A percentile compares a stretch with the other conserved stretches of the same genome.
Conservation (phyloP, 2,888 invertebrate species). For the Melinaea marsaeus region DNA sequence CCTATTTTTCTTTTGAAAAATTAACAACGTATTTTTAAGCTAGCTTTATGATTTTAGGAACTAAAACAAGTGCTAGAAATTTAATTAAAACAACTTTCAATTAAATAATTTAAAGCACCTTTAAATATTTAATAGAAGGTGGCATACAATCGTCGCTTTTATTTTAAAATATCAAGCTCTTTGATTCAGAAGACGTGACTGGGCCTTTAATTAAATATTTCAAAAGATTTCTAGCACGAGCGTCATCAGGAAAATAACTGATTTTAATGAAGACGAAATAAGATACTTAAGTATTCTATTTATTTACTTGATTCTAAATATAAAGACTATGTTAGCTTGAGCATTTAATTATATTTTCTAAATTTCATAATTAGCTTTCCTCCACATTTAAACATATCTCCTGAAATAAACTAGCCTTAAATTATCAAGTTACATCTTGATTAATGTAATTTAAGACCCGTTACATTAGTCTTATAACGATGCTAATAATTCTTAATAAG, state of each 20-base stretch:
- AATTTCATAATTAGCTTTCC: too few species aligned
- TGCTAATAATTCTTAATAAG: slow-evolving; percentile 55
- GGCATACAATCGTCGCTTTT: slow-evolving; percentile 29
- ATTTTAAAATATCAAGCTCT: slow-evolving; percentile 32
- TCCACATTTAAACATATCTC: too few species aligned
- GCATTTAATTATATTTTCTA: too few species aligned
- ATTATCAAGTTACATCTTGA: too few species aligned
- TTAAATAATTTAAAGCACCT: not conserved
- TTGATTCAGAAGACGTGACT: slow-evolving; percentile 36
- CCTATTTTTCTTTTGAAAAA: too few species aligned
- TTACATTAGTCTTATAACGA: slow-evolving; percentile 19
- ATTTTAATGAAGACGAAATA: slow-evolving; percentile 33
- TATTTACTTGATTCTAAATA: not conserved
- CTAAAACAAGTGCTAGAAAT: too few species aligned
- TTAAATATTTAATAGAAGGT: slow-evolving; percentile 35
- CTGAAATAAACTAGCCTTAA: too few species aligned
- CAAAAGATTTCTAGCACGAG: slow-evolving; percentile 27
- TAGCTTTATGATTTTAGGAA: too few species aligned
- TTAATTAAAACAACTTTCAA: too few species aligned
- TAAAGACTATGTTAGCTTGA: too few species aligned
- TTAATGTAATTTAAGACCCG: too few species aligned
- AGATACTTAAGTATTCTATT: slow-evolving; percentile 19
- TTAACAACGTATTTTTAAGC: too few species aligned
- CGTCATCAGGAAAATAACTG: slow-evolving; percentile 27
- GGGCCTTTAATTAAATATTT: slow-evolving; percentile 37